These are phyloP conservation scores for Zaprionus davidi DNA, from an alignment of 1,140 invertebrate genomes.

Conservation along the genomic window DNA sequence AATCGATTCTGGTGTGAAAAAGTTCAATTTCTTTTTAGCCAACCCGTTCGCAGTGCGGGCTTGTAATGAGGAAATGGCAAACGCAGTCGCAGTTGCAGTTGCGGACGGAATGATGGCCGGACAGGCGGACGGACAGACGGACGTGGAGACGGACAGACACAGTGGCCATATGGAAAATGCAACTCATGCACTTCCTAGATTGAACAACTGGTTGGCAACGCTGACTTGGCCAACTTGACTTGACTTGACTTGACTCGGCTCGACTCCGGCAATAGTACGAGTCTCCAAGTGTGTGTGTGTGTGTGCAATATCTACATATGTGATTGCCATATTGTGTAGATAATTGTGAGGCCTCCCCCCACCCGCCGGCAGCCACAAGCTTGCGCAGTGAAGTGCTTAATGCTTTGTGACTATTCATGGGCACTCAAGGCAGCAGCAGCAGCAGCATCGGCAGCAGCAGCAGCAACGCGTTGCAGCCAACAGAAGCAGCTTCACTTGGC, in stretches of 20 bases:
- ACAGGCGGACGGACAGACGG: conserved; percentile 12
- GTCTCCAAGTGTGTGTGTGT: conserved; percentile 46
- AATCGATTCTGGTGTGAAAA: conserved; percentile 83
- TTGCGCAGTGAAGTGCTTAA: conserved; percentile 74
- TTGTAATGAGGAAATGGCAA: conserved; percentile 82
- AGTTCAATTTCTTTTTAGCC: conserved; percentile 80
- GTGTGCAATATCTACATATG: conserved; percentile 80
- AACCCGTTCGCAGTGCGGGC: conserved; percentile 66
- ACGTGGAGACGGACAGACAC: conserved; percentile 17
- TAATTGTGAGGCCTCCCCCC: conserved; percentile 68
- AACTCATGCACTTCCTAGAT: conserved; percentile 83
- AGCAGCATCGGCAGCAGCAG: conserved; percentile 31
- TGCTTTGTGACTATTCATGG: conserved; percentile 83
- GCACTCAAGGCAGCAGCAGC: conserved; percentile 67
- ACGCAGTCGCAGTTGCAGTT: conserved; percentile 58
- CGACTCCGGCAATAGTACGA: conserved; percentile 35
- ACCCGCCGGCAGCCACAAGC: conserved; percentile 9
- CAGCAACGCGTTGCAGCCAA: conserved; percentile 59
- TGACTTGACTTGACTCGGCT: conserved; percentile 38
- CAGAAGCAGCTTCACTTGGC: conserved; percentile 73
- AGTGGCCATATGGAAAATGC: conserved; percentile 80
- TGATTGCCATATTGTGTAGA: conserved; percentile 83
- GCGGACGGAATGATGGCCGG: conserved; percentile 37
- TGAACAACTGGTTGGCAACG: conserved; percentile 78
- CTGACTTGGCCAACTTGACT: conserved; percentile 48